Evolutionary conservation across 2,797 vertebrate genomes (phyloP).

Genomic region (Ptychadena robeensis): DNA sequence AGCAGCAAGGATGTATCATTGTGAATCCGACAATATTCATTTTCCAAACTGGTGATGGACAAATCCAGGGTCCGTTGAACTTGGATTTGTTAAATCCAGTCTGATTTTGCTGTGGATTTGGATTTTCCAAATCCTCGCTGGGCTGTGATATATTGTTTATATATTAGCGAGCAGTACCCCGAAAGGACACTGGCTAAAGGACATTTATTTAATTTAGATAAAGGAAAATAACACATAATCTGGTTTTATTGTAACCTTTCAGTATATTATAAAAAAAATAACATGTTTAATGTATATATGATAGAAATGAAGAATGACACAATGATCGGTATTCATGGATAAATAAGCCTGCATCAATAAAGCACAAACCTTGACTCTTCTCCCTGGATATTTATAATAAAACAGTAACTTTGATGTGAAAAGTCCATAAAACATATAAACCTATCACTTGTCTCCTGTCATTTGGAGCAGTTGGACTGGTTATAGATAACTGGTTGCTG

Average conservation of each 20-base stretch:
- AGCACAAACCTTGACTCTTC: too few relatives aligned
- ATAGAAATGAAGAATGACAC: background rate
- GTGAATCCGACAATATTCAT: constrained; percentile 46
- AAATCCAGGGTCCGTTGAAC: constrained; percentile 47
- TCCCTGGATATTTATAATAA: too few relatives aligned
- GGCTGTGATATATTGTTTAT: constrained; percentile 20
- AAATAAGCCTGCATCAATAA: background rate
- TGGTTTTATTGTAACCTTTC: background rate
- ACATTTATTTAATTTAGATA: background rate
- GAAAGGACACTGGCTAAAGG: background rate
- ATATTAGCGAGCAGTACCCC: background rate
- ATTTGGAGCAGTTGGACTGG: too few relatives aligned
- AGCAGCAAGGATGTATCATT: constrained; percentile 42
- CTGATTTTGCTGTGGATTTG: constrained; percentile 37
- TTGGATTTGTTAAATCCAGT: constrained; percentile 45
- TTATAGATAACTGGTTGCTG: too few relatives aligned
- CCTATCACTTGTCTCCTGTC: too few relatives aligned
- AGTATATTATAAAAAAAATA: background rate
- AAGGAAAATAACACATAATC: background rate
- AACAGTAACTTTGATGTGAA: too few relatives aligned
- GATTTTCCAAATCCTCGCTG: constrained; percentile 38
- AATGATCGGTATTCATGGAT: background rate
- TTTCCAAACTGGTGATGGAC: constrained; percentile 41
- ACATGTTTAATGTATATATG: background rate
- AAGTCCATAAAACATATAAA: too few relatives aligned